Evolutionary conservation across 1,140 invertebrate genomes (phyloP), one percentile per base, ranked within the genome.

Genomic region (Dreissena polymorpha): DNA sequence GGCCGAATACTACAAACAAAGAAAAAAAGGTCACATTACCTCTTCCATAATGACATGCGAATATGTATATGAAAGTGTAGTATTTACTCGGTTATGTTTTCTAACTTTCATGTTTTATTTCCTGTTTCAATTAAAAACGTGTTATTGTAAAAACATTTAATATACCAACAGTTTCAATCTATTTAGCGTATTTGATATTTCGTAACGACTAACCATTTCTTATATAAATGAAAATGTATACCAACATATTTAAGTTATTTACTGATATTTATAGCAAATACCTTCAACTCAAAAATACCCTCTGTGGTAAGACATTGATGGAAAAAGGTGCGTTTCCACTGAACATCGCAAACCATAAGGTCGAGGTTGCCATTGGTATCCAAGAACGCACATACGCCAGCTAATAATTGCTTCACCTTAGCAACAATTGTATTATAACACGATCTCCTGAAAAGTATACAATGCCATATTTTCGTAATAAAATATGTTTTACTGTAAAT

Each of bases 341-440:
- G 23, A 27, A 18, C 55, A 57, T 79, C 65, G 39, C 69, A 25
- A 8, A 67, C 60, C n/a, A 90, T 64, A 29, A 91, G 67, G n/a
- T 90, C 85, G 27, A 91, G 74, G 75, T 90, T 90, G 14, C 68
- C 18, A 71, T 90, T 88, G 0, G 86, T 89, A 74, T 91, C 90
- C 25, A 88, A 53, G 73, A 81, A 87, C 14, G 90, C 86, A n/a
- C 89, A 84, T 39, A 89, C 76, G 7, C 80, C 87, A 74, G 90
- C 89, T 49, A 91, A 70, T 18, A 88, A 75, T 18, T 89, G 89
- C 10, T 82, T 75, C 6, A 90, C 79, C 64, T 89, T 88, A 5
- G 72, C 72, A 68, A 89, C 87, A 16, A 91, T 53, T 49, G 81
- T 87, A 65, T 89, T 88, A 29, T 73, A 55, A 70, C 86, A 85